These are phyloP conservation scores for Gastracanthus pulcherrimus DNA, from an alignment of 2,888 invertebrate species.

Conservation along the genomic window DNA sequence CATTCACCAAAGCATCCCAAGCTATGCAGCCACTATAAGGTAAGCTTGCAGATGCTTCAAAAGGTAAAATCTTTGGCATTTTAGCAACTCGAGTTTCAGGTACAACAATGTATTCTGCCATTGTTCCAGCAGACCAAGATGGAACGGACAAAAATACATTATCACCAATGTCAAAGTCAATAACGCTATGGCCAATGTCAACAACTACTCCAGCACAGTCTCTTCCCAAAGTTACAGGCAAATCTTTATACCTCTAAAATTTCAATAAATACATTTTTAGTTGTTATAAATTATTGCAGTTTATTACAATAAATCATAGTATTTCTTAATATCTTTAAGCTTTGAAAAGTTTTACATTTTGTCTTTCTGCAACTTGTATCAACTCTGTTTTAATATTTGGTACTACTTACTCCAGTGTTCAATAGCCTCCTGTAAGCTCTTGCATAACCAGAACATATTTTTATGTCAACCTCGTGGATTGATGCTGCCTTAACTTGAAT, in stretches of 20 bases:
- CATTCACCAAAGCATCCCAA: constrained; percentile 78
- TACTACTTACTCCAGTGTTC: constrained; percentile 71
- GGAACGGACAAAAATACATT: constrained; percentile 82
- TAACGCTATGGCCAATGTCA: constrained; percentile 81
- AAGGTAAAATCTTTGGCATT: constrained; percentile 80
- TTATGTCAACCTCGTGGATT: constrained; percentile 80
- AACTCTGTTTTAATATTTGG: neutral
- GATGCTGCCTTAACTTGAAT: constrained; percentile 82
- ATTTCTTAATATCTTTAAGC: neutral
- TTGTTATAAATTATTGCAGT: neutral
- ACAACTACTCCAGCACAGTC: constrained; percentile 82
- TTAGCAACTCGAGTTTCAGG: constrained; percentile 78
- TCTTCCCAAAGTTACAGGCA: constrained; percentile 82
- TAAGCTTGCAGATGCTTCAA: constrained; percentile 81
- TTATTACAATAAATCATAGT: neutral
- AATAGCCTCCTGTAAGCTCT: constrained; percentile 76
- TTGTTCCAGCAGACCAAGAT: constrained; percentile 81
- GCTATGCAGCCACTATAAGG: constrained; percentile 82
- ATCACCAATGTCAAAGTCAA: constrained; percentile 81
- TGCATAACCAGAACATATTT: constrained; percentile 81
- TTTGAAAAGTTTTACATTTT: neutral
- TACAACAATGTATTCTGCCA: constrained; percentile 80
- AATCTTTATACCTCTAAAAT: constrained; percentile 75
- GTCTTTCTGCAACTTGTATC: neutral
- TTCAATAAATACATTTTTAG: constrained; percentile 54